These are phyloP conservation scores for Sander lucioperca DNA, from an alignment of 2,113 vertebrate species.

Conservation along the genomic window DNA sequence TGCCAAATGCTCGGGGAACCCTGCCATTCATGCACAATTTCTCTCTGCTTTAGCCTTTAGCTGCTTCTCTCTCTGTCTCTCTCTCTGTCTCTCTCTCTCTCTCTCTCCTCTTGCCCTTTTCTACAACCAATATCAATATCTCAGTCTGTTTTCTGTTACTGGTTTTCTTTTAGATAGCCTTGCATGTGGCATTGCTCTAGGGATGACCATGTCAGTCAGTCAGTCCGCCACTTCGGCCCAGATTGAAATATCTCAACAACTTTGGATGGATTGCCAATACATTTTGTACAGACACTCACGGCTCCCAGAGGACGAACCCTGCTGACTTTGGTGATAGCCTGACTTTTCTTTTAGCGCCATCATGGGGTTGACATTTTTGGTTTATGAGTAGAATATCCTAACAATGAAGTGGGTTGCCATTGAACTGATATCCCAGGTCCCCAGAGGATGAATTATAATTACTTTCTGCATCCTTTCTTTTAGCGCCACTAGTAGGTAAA, in stretches of 20 bases:
- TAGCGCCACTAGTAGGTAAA: not conserved
- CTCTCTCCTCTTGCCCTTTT: slow-evolving; percentile 5
- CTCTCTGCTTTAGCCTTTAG: slow-evolving; percentile 41
- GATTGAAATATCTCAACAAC: slow-evolving; percentile 1
- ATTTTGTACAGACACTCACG: not conserved
- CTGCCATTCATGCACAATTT: slow-evolving; percentile 57
- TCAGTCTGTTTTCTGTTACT: slow-evolving; percentile 13
- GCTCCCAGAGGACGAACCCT: not conserved
- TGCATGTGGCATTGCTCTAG: not conserved
- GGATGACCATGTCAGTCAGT: not conserved
- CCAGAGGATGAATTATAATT: not conserved
- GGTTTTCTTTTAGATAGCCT: not conserved
- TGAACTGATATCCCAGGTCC: not conserved
- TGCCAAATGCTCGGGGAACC: slow-evolving; percentile 57
- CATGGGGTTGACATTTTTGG: not conserved
- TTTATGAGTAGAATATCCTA: too few species aligned
- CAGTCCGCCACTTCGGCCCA: not conserved
- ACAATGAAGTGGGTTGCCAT: not conserved
- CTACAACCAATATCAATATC: not conserved
- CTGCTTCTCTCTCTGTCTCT: not conserved
- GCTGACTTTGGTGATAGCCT: not conserved
- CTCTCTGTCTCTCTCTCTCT: not conserved
- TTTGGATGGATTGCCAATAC: not conserved
- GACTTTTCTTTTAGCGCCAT: not conserved
- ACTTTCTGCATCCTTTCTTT: not conserved